Evolutionary conservation across 1,140 invertebrate genomes (phyloP).

Genomic region (Liolophura sinensis): DNA sequence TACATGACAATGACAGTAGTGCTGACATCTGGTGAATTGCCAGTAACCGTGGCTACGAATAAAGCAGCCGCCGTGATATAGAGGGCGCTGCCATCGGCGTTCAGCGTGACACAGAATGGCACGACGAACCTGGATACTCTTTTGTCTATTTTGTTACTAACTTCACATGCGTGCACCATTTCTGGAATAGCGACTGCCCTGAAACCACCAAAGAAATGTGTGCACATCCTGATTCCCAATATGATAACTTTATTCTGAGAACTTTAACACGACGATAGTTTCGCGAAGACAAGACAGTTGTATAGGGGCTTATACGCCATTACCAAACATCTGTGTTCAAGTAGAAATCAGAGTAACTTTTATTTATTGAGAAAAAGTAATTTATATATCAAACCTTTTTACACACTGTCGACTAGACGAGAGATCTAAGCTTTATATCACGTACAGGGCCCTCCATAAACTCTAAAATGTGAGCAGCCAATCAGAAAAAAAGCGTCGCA

Average conservation of each 20-base stretch:
- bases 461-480: no score
- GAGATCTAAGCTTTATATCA: no score
- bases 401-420: no score
- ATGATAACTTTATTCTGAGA: neutral
- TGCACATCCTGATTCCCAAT: neutral
- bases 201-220: conserved; percentile 4
- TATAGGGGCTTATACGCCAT: no score
- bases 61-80: conserved; percentile 87
- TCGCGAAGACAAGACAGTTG: no score
- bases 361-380: no score
- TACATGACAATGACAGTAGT: conserved; percentile 63
- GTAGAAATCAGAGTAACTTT: no score
- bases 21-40: conserved; percentile 71
- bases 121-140: conserved; percentile 73
- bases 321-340: no score
- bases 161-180: conserved; percentile 41
- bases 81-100: conserved; percentile 93
- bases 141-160: conserved; percentile 34
- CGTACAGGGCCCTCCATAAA: no score
- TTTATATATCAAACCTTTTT: no score
- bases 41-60: conserved; percentile 92
- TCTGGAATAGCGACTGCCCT: conserved; percentile 52
- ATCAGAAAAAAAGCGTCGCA: no score
- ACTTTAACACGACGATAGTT: no score
- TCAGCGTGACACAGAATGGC: conserved; percentile 89